Base-by-base conservation (phyloP, 1,140 invertebrate genomes). In the Cherax quadricarinatus region DNA sequence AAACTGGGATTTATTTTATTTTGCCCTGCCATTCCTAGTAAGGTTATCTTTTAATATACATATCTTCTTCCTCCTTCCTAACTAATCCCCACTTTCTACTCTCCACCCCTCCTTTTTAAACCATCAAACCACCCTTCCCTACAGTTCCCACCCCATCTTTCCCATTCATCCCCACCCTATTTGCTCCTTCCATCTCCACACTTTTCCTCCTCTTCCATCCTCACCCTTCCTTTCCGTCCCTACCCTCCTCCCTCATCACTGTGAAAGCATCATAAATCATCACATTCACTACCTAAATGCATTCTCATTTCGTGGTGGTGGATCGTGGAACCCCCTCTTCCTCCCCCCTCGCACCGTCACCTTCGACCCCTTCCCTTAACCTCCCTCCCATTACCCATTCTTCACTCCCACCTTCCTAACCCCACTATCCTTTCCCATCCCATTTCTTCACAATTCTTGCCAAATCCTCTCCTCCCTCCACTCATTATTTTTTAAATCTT, bases 271-370 rank as follows among this genome's bases (percentile, higher is more conserved):
- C 48, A 41, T 81, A 81, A 81, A 81, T 81, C 79, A 81, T 81
- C 79, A 81, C 79, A 81, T 81, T 81, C 79, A 81, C 79, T n/a
- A 53, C 30, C 79, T 81, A 81, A 81, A 81, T 81, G 79, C 48
- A 49, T 81, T 81, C 79, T 81, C 79, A 81, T 81, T 81, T 48
- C 79, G 48, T 49, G 48, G 48, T 81, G 48, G 21, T 14, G 16
- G 62, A 70, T n/a, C 79, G 21, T 7, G n/a, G 14, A 81, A 10
- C 79, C 48, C 79, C 7, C 30, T 48, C 4, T 9, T 9, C 79
- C 79, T n/a, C 2, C 30, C 79, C 4, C 30, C 10, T 3, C 41
- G 2, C 0, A 3, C 79, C 30, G 30, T 51, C 41, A 18, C 41
- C 30, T 81, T n/a, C 4, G 6, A n/a, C 16, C 53, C 53, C 53